Evolutionary conservation across 2,888 invertebrate species (phyloP), one percentile per base, ranked within the genome.

Genomic region (Chymomyza caudatula): DNA sequence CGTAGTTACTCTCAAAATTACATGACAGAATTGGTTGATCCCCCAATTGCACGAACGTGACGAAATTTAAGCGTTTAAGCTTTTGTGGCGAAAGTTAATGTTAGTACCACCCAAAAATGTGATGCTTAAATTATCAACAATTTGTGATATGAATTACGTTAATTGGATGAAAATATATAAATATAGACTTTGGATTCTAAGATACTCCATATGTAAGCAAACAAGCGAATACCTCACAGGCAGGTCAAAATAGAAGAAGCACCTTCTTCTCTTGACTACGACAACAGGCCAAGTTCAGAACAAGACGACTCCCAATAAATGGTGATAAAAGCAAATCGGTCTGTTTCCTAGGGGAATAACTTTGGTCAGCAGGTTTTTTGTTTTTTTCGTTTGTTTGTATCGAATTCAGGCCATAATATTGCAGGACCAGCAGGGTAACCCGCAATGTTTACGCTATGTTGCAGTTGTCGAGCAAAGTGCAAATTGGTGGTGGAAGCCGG

Each of bases 371-470:
- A 71, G 47, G 65, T 76, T 29, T n/a, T 17, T 47, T 47, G 2
- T 2, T 15, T 15, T 47, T 47, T 4, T 6, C n/a, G 8, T 47
- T 37, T 37, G 29, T 37, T 37, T 37, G 8, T 37, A 11, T 37
- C 29, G 11, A 37, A 11, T 13, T 37, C 29, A 37, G 29, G 11
- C 1, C 29, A 37, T 37, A 37, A 37, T 37, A 8, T 4, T 15
- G 17, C 47, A 47, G 47, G 47, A 53, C 3, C 25, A 22, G 25
- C 25, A 54, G 22, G 15, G 8, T n/a, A 29, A 60, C 80, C 79
- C 79, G 77, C 79, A 80, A 80, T 80, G 73, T 83, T 80, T 71
- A 78, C 80, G 71, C 72, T 75, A 64, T 22, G 43, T 8, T 20
- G 20, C 61, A 65, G 73, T 63, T 65, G 47, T 60, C 42, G n/a